Conservation (phyloP, 2,113 vertebrate genomes). For the human (Homo sapiens) region GRCh38 chrY:23360501-23361000, state of each 20-base stretch:
- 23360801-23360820: background rate
- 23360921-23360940: background rate
- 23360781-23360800: no score
- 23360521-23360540: background rate
- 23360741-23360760: no score
- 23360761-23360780: background rate
- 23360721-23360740: no score
- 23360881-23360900: background rate
- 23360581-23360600: background rate
- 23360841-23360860: background rate
- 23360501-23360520: background rate
- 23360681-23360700: no score
- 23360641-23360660: background rate
- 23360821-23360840: background rate
- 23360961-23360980: background rate
- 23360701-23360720: no score
- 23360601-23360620: background rate
- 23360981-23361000: background rate
- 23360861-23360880: background rate
- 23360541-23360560: background rate
- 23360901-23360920: background rate
- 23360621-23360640: background rate
- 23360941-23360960: background rate
- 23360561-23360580: background rate
- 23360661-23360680: background rate